Percentiles rank a stretch among this genome's conserved stretches.
These are phyloP conservation scores for Dione juno DNA, from an alignment of 2,888 invertebrate genomes.

Conservation along the genomic window DNA sequence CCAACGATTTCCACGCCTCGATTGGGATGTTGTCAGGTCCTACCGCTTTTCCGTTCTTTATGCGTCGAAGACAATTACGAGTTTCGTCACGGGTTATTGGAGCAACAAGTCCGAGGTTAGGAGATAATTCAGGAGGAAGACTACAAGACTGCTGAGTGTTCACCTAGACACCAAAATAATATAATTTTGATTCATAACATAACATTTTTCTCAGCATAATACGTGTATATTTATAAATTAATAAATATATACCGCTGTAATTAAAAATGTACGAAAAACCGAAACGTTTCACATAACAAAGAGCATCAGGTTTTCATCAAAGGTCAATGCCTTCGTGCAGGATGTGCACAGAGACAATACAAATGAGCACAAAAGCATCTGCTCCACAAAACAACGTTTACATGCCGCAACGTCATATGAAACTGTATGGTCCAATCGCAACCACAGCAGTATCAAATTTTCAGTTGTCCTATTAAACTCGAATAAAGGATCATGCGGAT, in stretches of 20 bases:
- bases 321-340: constrained; percentile 74
- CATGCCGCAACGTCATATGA: constrained; percentile 48
- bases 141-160: too few species aligned
- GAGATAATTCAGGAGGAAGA: too few species aligned
- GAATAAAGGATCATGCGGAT: constrained; percentile 7
- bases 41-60: too few species aligned
- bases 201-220: background rate
- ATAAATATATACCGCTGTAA: constrained; percentile 23
- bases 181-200: too few species aligned
- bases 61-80: too few species aligned
- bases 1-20: too few species aligned
- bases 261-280: constrained; percentile 30
- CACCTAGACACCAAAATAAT: too few species aligned
- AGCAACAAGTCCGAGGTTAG: too few species aligned
- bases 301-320: constrained; percentile 64
- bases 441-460: constrained; percentile 42
- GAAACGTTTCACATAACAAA: constrained; percentile 46
- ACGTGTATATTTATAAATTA: constrained; percentile 15
- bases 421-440: constrained; percentile 35
- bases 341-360: constrained; percentile 79
- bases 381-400: constrained; percentile 53
- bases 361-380: constrained; percentile 64
- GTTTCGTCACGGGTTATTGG: too few species aligned
- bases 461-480: constrained; percentile 35
- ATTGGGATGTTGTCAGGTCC: too few species aligned